A percentile compares a stretch with the other conserved stretches of the same genome.
Evolutionary conservation across 2,888 invertebrate species (phyloP).

Genomic region (Globia sparganii): DNA sequence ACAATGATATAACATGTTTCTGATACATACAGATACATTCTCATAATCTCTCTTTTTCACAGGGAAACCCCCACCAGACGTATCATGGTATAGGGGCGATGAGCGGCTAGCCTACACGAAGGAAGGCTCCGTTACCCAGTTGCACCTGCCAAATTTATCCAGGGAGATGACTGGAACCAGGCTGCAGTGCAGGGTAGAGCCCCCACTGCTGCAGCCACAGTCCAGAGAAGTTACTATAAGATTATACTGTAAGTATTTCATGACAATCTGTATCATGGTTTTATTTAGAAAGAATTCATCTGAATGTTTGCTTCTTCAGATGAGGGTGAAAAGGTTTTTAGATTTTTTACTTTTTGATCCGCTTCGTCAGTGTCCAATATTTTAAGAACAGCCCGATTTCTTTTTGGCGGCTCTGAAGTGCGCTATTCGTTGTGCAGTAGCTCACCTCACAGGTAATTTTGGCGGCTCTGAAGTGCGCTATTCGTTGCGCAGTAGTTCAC

Average conservation of each 20-base stretch:
- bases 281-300: not conserved
- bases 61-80: conserved; percentile 95
- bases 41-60: conserved; percentile 19
- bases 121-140: conserved; percentile 93
- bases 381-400: no score
- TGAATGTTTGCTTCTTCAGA: no score
- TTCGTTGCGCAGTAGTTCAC: no score
- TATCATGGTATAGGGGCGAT: conserved; percentile 96
- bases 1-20: not conserved
- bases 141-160: conserved; percentile 93
- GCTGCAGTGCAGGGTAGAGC: conserved; percentile 94
- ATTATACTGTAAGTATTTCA: conserved; percentile 91
- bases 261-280: not conserved
- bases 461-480: no score
- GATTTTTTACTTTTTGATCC: no score
- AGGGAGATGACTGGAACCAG: conserved; percentile 93
- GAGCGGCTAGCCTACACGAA: conserved; percentile 94
- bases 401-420: no score
- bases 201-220: conserved; percentile 92
- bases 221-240: conserved; percentile 94
- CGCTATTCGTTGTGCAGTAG: no score
- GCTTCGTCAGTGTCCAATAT: no score
- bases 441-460: no score
- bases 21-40: not conserved
- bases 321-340: no score